Conservation (phyloP, 2,797 vertebrate species). For the Syncerus caffer region DNA sequence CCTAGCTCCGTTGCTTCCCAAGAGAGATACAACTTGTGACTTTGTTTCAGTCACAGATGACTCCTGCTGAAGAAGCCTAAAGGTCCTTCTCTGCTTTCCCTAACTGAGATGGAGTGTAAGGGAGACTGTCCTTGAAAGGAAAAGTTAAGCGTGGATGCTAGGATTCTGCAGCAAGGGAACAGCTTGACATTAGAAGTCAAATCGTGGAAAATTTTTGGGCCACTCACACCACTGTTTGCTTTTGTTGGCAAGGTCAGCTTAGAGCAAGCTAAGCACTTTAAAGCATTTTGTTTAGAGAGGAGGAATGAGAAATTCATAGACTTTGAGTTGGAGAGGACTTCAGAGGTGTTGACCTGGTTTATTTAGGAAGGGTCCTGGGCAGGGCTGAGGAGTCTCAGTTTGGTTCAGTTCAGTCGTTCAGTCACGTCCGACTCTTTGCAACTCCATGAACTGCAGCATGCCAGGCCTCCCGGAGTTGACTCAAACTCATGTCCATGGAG, state of each 20-base stretch:
- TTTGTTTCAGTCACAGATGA: neutral
- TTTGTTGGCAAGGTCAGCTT: neutral
- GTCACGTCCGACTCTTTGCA: neutral
- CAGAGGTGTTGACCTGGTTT: neutral
- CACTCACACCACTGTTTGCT: neutral
- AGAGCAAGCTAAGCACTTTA: neutral
- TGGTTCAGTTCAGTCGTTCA: neutral
- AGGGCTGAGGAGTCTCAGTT: neutral
- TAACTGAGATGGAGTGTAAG: neutral
- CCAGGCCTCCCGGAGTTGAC: fast-evolving
- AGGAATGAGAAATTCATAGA: neutral
- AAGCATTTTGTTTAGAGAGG: neutral
- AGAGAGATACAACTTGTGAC: neutral
- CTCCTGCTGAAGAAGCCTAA: neutral
- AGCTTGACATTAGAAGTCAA: no score
- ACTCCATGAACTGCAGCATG: neutral
- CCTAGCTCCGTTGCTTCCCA: neutral
- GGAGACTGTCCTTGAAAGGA: neutral
- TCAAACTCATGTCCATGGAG: neutral
- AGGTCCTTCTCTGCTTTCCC: neutral
- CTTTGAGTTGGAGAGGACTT: neutral
- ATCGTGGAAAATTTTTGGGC: neutral
- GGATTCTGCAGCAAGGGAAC: neutral
- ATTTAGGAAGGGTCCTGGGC: neutral
- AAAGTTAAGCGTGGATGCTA: neutral